These are phyloP conservation scores for Tricholaema leucomelas DNA, from an alignment of 2,113 vertebrate genomes.

Conservation along the genomic window DNA sequence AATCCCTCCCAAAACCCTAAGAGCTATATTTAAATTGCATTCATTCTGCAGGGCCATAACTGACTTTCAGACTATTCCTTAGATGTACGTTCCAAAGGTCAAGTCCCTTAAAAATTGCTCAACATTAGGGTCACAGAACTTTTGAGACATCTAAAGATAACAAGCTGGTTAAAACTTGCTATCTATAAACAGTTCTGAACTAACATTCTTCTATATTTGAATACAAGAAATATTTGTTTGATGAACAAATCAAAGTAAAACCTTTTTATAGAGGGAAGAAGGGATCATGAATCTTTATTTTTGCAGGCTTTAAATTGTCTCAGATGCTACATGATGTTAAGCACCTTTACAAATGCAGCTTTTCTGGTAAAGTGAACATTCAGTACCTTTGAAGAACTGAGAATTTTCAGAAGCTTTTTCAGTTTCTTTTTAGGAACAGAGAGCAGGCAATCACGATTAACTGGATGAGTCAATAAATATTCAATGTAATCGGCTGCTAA, in stretches of 20 bases:
- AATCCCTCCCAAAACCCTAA: background rate
- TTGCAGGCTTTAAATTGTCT: background rate
- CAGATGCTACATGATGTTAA: background rate
- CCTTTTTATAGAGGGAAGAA: background rate
- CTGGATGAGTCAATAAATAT: constrained; percentile 80
- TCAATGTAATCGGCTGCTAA: constrained; percentile 88
- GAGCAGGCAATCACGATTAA: constrained; percentile 80
- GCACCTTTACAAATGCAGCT: background rate
- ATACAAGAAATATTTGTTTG: background rate
- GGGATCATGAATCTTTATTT: background rate
- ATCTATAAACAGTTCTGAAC: background rate
- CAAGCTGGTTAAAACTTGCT: background rate
- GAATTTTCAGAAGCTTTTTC: constrained; percentile 78
- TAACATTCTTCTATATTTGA: background rate
- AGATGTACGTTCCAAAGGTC: background rate
- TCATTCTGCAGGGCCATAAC: background rate
- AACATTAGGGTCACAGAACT: background rate
- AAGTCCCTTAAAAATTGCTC: background rate
- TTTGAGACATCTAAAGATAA: background rate
- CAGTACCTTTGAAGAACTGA: constrained; percentile 83
- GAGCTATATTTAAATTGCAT: background rate
- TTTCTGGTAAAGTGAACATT: background rate
- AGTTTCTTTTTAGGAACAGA: constrained; percentile 76
- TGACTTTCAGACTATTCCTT: background rate
- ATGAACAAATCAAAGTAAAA: background rate